Base-by-base conservation (phyloP, 2,797 vertebrate species). In the Acrocephalus scirpaceus region DNA sequence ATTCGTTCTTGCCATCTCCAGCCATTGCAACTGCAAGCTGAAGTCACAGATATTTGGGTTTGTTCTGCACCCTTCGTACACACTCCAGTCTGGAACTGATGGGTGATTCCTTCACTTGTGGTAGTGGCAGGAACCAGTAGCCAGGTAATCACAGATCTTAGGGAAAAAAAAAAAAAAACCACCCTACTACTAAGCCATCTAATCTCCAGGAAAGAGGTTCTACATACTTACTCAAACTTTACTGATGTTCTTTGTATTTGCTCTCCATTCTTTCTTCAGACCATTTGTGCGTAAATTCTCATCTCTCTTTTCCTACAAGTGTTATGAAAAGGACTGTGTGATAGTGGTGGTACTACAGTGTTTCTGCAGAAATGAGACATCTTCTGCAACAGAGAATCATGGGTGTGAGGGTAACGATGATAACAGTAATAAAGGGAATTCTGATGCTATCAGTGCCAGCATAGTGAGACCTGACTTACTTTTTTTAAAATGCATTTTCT, bases 311-410 rank as follows among this genome's bases (percentile, higher is more conserved):
- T 86, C 20, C 60, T 62, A 18, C 34, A 47, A 64, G 10, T 21
- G 3, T 45, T 60, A 48, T 9, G 16, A 50, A 85, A 67, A 89
- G 14, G 9, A 21, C 21, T 70, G 2, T 61, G 36, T 15, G 44
- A 42, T 64, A 40, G 5, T 20, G 30, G 22, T 36, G 16, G 16
- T 40, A 50, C 56, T 10, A 20, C 20, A 42, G 22, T 30, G 19
- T 44, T 86, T 60, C 32, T 56, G 18, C 6, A 76, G 36, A 25
- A 87, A 54, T 48, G 30, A 29, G 19, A 47, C 18, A 66, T 17
- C 2, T 2, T 5, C 36, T 36, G 40, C 47, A 73, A 67, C 11
- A 74, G 47, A 69, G 44, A 84, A 40, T 58, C 0, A 0, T 32
- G 30, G 6, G 2, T 64, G 11, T 70, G 45, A 90, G 7, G 27